Evolutionary conservation across 1,140 invertebrate genomes (phyloP), one percentile per base, ranked within the genome.

Genomic region (Gryon sp.): DNA sequence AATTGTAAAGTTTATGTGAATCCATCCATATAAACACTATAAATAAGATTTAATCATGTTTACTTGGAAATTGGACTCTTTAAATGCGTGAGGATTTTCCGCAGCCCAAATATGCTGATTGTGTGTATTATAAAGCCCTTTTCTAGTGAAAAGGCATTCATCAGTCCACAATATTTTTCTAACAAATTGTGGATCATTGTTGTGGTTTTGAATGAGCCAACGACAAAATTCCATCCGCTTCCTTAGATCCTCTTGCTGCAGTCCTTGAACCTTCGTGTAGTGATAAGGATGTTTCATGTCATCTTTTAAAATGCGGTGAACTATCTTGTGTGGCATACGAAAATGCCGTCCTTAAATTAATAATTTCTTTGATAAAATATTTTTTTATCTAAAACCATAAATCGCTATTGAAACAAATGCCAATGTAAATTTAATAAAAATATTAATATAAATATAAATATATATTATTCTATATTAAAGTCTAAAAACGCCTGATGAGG

Each of bases 121-220:
- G 48, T 88, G 85, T 6, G 87, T 62, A 57, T 89, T 87, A n/a
- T 82, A 70, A 40, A 83, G 74, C 8, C 83, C 83, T 36, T 80
- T 66, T 70, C 79, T 70, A 41, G 76, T 81, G 79, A 82, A 86
- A 32, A 66, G 79, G 8, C 79, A 79, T 48, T 86, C 82, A 69
- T 86, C 83, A 26, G 79, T 84, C 76, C 82, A 87, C 19, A 88
- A 74, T 55, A 83, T 79, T n/a, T 11, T 32, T 32, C 9, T 2
- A 2, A 32, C 5, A 32, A 32, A 9, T 7, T 65, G 76, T 68
- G 78, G 46, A 53, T 82, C 45, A 59, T 80, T 62, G 12, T 34
- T 8, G 19, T 62, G 4, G 18, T 20, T 28, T n/a, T 14, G 0
- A 5, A 41, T 2, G 9, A 59, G 14, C 38, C 24, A 30, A 2